These are phyloP conservation scores for Porites lobata DNA, from an alignment of 92 coral and sea anemone genomes.

Conservation along the genomic window DNA sequence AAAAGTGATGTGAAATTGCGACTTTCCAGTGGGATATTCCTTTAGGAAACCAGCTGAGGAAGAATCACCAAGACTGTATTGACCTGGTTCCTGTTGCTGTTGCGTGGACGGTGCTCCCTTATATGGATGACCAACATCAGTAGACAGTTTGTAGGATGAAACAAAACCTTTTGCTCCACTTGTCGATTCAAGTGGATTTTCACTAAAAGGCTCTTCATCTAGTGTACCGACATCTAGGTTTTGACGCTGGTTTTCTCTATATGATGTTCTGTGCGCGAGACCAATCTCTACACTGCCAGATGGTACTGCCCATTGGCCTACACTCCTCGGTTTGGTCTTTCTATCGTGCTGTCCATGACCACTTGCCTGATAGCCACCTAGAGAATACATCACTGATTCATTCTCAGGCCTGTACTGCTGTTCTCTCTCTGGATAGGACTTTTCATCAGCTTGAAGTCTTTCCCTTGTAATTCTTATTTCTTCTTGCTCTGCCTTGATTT, in stretches of 20 bases:
- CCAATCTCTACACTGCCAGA: not conserved
- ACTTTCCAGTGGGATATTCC: not conserved
- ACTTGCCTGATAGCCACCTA: not conserved
- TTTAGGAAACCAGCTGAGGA: not conserved
- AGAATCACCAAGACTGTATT: not conserved
- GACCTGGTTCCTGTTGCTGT: slow-evolving; percentile 3
- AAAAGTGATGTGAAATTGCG: not conserved
- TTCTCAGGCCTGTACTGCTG: not conserved
- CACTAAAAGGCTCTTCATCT: not conserved
- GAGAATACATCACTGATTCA: not conserved
- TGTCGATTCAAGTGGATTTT: not conserved
- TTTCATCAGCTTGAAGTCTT: slow-evolving; percentile 56
- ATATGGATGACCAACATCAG: not conserved
- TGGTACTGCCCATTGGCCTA: not conserved
- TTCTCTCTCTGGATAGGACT: slow-evolving; percentile 38
- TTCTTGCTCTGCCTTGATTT: slow-evolving; percentile 68
- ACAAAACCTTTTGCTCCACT: not conserved
- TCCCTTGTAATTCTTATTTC: slow-evolving; percentile 42
- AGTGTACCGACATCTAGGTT: not conserved
- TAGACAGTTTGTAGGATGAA: not conserved
- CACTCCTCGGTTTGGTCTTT: not conserved
- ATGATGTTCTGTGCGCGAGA: not conserved
- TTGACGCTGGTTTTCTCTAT: not conserved
- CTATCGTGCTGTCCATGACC: not conserved
- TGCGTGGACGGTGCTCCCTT: not conserved